Evolutionary conservation across 2,797 vertebrate genomes (phyloP), one percentile per base, ranked within the genome.

Genomic region (Poeciliopsis paucimaculata): DNA sequence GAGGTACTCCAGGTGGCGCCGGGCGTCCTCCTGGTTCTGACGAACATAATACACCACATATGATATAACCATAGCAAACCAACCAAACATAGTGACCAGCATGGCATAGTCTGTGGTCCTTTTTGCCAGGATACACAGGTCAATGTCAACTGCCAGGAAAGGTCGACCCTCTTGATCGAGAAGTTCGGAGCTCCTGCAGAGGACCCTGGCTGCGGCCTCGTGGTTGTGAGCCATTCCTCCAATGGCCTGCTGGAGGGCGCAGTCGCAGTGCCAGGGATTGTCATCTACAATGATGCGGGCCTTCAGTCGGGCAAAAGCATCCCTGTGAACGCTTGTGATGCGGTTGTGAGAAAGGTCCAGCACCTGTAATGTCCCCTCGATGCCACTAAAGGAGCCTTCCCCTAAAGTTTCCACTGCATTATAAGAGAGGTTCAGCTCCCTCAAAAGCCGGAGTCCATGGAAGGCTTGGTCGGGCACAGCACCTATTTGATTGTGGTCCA

Each of bases 21-120:
- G 94, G 1, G 98, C 98, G 26, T 99, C 98, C 90, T 99, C 98
- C 93, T 99, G 98, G 91, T 99, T 99, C 95, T 99, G 98, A 88
- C 98, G 96, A 66, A 99, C 98, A 0, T 99, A 99, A 88, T 99
- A 99, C 36, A 99, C 98, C 81, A 99, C 98, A 0, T 99, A 99
- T 0, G 98, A 99, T 91, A 99, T 99, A 90, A 99, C 98, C 98
- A 99, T 99, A 90, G 98, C 98, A 86, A 99, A 99, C 98, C 98
- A 99, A 91, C 98, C 98, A 76, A 99, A 99, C 98, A 99, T 99
- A 90, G 98, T 99, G 91, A 99, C 98, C 89, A 99, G 94, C 98
- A 99, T 99, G 85, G 98, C 98, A 0, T 99, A 99, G 92, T 99
- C 98, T 16, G 98, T 99, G 86, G 98, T 99, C 94, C 97, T 97